A percentile compares a stretch with the other conserved stretches of the same genome.
These are phyloP conservation scores for Sebastes trivittatus DNA, from an alignment of 2,797 vertebrate genomes.

Conservation along the genomic window DNA sequence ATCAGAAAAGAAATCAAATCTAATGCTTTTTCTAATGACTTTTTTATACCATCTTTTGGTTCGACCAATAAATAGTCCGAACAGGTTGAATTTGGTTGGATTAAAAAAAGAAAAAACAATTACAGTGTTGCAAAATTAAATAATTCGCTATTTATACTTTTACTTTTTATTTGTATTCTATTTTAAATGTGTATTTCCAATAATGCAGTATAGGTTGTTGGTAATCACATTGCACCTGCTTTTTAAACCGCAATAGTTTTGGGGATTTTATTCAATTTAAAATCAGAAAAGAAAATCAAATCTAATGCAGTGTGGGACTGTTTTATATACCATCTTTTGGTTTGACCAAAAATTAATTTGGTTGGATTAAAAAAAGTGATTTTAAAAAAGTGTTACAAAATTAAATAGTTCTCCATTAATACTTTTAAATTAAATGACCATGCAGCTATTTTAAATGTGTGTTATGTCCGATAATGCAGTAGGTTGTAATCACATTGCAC, in stretches of 20 bases:
- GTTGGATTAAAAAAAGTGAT: background rate
- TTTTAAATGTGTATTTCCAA: background rate
- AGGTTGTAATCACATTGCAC: slow-evolving; percentile 27
- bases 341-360: background rate
- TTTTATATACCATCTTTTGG: background rate
- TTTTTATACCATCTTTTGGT: no score
- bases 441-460: background rate
- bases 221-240: slow-evolving; percentile 52
- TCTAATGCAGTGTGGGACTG: background rate
- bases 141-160: background rate
- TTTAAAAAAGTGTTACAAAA: background rate
- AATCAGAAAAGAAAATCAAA: background rate
- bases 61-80: background rate
- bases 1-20: background rate
- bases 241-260: background rate
- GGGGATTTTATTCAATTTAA: background rate
- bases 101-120: background rate
- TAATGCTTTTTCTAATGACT: background rate
- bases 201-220: background rate
- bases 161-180: no score
- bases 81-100: background rate
- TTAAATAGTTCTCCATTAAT: background rate
- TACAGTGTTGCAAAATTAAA: background rate
- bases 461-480: background rate
- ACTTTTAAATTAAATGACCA: background rate